Base-by-base conservation (phyloP, 2,113 vertebrate species). In the Brachyistius frenatus region DNA sequence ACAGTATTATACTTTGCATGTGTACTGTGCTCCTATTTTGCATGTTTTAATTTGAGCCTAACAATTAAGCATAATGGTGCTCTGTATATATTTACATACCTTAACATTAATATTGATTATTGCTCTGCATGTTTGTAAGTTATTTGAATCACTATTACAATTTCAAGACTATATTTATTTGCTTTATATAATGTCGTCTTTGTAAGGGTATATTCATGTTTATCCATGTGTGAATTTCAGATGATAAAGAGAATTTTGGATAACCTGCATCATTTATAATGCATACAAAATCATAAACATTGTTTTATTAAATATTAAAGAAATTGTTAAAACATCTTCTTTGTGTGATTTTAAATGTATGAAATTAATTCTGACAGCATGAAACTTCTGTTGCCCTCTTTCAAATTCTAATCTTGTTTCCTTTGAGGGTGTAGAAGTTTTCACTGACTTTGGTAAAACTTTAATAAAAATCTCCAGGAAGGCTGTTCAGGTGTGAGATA, bases 321-420 rank as follows among this genome's bases (percentile, higher is more conserved):
- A 33, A 10, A 3, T 41, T 16, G 23, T 30, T 10, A 15, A 68
- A n/a, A 68, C 53, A 8, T 66, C 62, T 39, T 36, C 9, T 14
- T 14, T 66, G 8, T 76, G 15, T 76, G 41, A 65, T 7, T 30
- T 32, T 61, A 7, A 55, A 33, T 1, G 3, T 7, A 30, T 39
- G 35, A 0, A 57, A 61, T 79, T 50, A 35, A 56, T 44, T 56
- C 47, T 4, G 49, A 71, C 41, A 71, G 60, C 0, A 37, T 60
- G 37, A 61, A 61, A 54, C 5, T 65, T 78, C 10, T 65, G n/a
- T 53, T 39, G 7, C 46, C 53, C 31, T 35, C 30, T 62, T 32
- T 41, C 30, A 9, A 36, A 46, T 55, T 49, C 58, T 10, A 16
- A 56, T 39, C 13, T 33, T 49, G 56, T n/a, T 3, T 56, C 1